phyloP scores from a whole-genome alignment of 2,113 vertebrate genomes.

The Sinocyclocheilus rhinocerous region DNA sequence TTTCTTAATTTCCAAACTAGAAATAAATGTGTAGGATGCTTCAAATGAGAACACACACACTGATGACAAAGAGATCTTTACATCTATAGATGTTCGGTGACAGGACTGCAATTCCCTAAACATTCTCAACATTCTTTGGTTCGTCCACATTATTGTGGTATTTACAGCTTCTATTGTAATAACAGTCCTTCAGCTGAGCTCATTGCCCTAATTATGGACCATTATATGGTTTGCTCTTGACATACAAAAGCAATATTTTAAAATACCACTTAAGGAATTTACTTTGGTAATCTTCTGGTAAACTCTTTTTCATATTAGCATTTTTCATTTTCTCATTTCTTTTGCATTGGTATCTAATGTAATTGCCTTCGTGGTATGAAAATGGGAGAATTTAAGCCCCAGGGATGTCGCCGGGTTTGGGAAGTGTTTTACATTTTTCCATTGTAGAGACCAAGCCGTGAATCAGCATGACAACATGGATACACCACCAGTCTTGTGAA shows the following conservation, averaged over 20 bases:
- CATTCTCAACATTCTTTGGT: conserved; percentile 32
- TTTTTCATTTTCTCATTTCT: background rate
- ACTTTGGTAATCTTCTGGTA: background rate
- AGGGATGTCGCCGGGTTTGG: conserved; percentile 12
- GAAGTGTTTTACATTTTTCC: conserved; percentile 6
- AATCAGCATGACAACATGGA: background rate
- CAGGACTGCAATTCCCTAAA: conserved; percentile 4
- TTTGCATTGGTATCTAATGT: conserved; percentile 14
- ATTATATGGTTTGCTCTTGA: background rate
- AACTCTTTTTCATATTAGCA: conserved; percentile 10
- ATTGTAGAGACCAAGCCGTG: conserved; percentile 23
- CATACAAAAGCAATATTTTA: conserved; percentile 17
- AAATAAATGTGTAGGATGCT: background rate
- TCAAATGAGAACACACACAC: background rate
- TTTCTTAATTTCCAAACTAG: background rate
- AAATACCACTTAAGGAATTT: conserved; percentile 8
- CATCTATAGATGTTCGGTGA: conserved; percentile 11
- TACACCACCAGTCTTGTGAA: background rate
- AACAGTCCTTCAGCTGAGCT: conserved; percentile 21
- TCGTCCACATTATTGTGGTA: conserved; percentile 22
- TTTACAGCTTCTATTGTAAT: conserved; percentile 32
- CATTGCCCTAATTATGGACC: conserved; percentile 18
- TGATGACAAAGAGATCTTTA: conserved; percentile 7
- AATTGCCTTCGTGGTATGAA: conserved; percentile 23
- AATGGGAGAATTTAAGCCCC: background rate